Evolutionary conservation across 2,888 invertebrate species (phyloP).

Genomic region (Lathronympha strigana): DNA sequence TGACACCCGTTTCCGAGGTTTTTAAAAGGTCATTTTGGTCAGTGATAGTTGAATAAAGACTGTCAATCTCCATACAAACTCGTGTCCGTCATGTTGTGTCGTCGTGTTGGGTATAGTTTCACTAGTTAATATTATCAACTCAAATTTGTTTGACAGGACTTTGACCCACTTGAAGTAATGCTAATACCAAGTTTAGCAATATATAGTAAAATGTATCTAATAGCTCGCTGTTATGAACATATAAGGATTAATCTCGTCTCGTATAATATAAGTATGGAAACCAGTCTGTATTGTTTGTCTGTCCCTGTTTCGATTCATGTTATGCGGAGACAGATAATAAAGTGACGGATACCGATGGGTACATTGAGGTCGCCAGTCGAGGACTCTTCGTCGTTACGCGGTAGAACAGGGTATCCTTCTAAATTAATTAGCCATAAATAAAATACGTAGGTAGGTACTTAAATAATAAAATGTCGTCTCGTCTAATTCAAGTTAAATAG

Average conservation of each 20-base stretch:
- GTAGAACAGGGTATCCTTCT: conserved; percentile 21
- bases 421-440: conserved; percentile 4
- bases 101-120: no score
- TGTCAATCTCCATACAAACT: not conserved
- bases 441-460: no score
- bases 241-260: not conserved
- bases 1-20: conserved; percentile 45
- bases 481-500: no score
- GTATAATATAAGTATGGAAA: no score
- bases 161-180: no score
- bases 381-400: conserved; percentile 1
- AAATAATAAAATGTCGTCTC: no score
- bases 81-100: not conserved
- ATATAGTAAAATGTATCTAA: no score
- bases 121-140: no score
- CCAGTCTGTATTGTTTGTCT: not conserved
- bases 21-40: conserved; percentile 44
- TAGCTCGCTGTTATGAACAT: no score
- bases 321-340: conserved; percentile 42
- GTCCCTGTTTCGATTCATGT: conserved; percentile 34
- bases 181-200: no score
- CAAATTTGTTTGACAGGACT: no score
- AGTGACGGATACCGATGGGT: conserved; percentile 25
- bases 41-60: not conserved
- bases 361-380: conserved; percentile 15